Percentiles rank a stretch among this genome's conserved stretches.
These are phyloP conservation scores for Dryobates pubescens DNA, from an alignment of 2,797 vertebrate genomes.

Conservation along the genomic window DNA sequence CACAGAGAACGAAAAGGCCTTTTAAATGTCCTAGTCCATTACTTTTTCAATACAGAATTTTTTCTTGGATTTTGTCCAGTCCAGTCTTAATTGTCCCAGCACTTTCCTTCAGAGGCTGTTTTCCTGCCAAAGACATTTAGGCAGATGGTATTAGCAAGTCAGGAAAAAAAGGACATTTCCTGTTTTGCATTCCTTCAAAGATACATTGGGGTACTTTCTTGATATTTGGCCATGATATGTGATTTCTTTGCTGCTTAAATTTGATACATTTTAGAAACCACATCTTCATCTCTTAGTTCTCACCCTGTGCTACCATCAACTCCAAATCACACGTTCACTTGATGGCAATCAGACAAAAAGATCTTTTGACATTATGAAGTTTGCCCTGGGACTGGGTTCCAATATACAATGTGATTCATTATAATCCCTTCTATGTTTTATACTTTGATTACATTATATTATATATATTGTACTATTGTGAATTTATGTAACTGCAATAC, in stretches of 20 bases:
- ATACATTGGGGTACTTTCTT: background rate
- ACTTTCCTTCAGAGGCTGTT: conserved; percentile 9
- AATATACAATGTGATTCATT: background rate
- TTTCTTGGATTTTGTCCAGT: conserved; percentile 39
- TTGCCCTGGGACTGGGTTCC: background rate
- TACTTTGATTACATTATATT: background rate
- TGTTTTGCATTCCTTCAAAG: background rate
- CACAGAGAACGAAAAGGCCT: background rate
- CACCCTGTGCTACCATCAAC: background rate
- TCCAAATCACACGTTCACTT: background rate
- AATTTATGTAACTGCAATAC: background rate
- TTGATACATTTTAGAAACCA: background rate
- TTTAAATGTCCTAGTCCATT: background rate
- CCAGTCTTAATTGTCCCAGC: conserved; percentile 2
- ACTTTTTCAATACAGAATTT: background rate
- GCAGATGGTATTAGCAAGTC: conserved; percentile 36
- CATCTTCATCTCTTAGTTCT: background rate
- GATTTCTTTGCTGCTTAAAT: background rate
- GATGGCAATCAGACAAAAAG: background rate
- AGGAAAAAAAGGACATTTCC: background rate
- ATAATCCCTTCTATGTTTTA: background rate
- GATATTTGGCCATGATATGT: background rate
- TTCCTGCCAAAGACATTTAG: conserved; percentile 4
- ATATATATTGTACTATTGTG: background rate
- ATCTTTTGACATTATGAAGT: background rate